Percentiles rank a stretch among this genome's conserved stretches.
phyloP scores from a whole-genome alignment of 1,140 invertebrate genomes.

The Lanistes nyassanus region DNA sequence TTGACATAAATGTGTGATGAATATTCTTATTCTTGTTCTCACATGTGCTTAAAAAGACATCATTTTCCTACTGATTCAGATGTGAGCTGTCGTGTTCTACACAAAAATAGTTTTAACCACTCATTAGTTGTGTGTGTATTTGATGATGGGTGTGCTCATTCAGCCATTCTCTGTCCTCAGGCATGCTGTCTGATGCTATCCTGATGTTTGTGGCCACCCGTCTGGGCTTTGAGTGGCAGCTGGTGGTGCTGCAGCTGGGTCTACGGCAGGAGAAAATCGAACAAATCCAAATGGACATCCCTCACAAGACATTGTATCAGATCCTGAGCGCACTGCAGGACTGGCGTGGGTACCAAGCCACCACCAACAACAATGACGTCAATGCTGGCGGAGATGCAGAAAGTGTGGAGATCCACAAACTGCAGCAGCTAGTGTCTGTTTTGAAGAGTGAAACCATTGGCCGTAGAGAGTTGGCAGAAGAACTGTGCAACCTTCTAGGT shows the following conservation, averaged over 20 bases:
- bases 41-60: too few relatives aligned
- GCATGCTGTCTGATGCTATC: conserved; percentile 50
- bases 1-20: too few relatives aligned
- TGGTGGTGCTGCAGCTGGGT: conserved; percentile 44
- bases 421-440: conserved; percentile 31
- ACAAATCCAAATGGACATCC: conserved; percentile 52
- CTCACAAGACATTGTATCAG: conserved; percentile 25
- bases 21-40: too few relatives aligned
- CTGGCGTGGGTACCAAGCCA: conserved; percentile 18
- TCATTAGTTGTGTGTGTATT: too few relatives aligned
- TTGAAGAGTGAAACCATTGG: conserved; percentile 21
- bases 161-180: conserved; percentile 24
- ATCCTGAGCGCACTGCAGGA: conserved; percentile 24
- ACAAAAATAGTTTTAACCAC: too few relatives aligned
- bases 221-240: conserved; percentile 51
- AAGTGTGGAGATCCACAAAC: conserved; percentile 17
- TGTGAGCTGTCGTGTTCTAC: too few relatives aligned
- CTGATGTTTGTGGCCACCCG: conserved; percentile 48
- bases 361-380: background rate
- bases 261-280: conserved; percentile 51
- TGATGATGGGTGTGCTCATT: too few relatives aligned
- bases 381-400: conserved; percentile 12
- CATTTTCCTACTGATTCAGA: too few relatives aligned
- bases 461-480: conserved; percentile 34
- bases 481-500: conserved; percentile 16